Conservation (phyloP, 1,140 invertebrate species). For the Berghia stephanieae region DNA sequence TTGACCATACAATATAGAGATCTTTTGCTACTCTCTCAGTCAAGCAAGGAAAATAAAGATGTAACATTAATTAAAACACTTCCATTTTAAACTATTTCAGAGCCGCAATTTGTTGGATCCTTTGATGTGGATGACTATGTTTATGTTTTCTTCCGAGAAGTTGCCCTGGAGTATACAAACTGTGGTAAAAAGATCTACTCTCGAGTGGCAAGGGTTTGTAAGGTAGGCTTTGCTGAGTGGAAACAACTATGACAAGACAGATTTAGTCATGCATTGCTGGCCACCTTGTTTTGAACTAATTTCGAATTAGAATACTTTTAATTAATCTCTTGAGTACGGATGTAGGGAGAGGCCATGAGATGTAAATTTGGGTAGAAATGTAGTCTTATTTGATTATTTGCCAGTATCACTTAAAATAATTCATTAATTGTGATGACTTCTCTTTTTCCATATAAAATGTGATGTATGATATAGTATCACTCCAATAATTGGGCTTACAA, state of each 20-base stretch:
- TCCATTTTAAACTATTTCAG: slow-evolving; percentile 43
- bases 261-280: too few relatives aligned
- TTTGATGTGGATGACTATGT: slow-evolving; percentile 88
- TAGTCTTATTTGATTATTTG: too few relatives aligned
- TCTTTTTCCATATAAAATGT: too few relatives aligned
- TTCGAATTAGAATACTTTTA: too few relatives aligned
- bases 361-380: too few relatives aligned
- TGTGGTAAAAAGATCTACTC: slow-evolving; percentile 77
- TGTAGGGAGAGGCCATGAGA: too few relatives aligned
- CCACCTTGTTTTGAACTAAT: too few relatives aligned
- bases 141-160: slow-evolving; percentile 90
- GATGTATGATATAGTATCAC: too few relatives aligned
- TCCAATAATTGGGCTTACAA: too few relatives aligned
- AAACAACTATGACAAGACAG: neutral
- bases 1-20: neutral
- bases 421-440: too few relatives aligned
- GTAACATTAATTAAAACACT: neutral
- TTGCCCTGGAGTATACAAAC: slow-evolving; percentile 88
- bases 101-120: slow-evolving; percentile 90
- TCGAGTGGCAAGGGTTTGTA: slow-evolving; percentile 61
- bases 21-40: neutral
- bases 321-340: too few relatives aligned
- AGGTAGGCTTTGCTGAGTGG: slow-evolving; percentile 43
- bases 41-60: neutral
- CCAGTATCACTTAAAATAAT: too few relatives aligned